A percentile compares a stretch with the other conserved stretches of the same genome.
These are phyloP conservation scores for Sesamia nonagrioides DNA, from an alignment of 1,140 invertebrate species.

Conservation along the genomic window DNA sequence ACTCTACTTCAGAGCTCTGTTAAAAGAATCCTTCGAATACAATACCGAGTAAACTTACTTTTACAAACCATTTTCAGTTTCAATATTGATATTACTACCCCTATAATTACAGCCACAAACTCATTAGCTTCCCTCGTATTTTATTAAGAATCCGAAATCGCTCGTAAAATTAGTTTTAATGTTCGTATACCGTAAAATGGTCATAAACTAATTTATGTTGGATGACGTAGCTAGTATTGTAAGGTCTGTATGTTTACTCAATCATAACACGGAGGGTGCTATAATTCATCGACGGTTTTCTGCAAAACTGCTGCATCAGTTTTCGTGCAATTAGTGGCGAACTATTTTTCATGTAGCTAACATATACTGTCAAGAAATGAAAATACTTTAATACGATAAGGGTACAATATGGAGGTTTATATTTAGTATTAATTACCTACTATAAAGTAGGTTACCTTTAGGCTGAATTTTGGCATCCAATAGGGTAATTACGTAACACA, in stretches of 20 bases:
- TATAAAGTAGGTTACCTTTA: too few relatives aligned
- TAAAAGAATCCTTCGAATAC: too few relatives aligned
- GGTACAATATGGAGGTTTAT: too few relatives aligned
- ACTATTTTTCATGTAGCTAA: conserved; percentile 17
- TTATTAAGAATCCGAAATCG: conserved; percentile 46
- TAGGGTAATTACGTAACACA: too few relatives aligned
- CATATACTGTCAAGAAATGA: background rate
- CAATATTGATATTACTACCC: conserved; percentile 7
- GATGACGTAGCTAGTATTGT: conserved; percentile 21
- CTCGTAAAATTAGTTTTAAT: conserved; percentile 49
- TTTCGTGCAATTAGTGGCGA: conserved; percentile 33
- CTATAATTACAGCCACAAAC: background rate
- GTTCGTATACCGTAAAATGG: conserved; percentile 44
- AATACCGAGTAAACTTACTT: background rate
- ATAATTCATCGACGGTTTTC: conserved; percentile 42
- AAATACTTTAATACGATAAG: background rate
- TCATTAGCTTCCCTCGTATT: conserved; percentile 15
- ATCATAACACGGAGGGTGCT: conserved; percentile 37
- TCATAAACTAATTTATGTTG: conserved; percentile 42
- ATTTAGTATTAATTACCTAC: too few relatives aligned
- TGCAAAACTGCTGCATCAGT: conserved; percentile 45
- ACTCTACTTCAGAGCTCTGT: too few relatives aligned
- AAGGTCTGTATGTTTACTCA: conserved; percentile 13
- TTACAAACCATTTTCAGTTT: background rate
- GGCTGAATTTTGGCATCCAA: too few relatives aligned